Percentiles rank a stretch among this genome's conserved stretches.
These are phyloP conservation scores for Acanthurus lineatus DNA, from an alignment of 2,797 vertebrate genomes.

Conservation along the genomic window DNA sequence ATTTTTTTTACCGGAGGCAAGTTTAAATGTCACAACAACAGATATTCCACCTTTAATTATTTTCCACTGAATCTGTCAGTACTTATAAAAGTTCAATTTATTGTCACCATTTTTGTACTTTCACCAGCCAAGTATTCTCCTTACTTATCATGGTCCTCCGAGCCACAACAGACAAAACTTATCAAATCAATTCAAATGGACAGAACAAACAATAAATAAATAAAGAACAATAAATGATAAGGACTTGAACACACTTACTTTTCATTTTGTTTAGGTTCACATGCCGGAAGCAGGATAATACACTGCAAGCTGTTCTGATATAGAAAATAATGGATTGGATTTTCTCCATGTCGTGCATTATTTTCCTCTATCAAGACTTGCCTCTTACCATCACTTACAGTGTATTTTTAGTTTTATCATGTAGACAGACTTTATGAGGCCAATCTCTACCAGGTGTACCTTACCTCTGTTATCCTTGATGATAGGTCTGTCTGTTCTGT, in stretches of 20 bases:
- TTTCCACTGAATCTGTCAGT: background rate
- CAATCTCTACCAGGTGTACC: background rate
- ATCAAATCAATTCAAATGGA: background rate
- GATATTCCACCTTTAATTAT: background rate
- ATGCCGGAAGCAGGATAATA: background rate
- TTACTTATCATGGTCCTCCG: no score
- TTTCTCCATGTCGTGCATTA: no score
- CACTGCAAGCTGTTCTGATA: background rate
- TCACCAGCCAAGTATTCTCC: no score
- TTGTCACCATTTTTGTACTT: background rate
- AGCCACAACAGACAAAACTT: no score
- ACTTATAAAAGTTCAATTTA: background rate
- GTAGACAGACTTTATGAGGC: background rate
- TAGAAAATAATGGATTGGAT: background rate
- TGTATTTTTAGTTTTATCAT: background rate
- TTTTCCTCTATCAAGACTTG: no score
- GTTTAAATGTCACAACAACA: background rate
- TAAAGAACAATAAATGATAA: background rate
- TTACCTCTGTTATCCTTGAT: no score
- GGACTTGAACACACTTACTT: background rate
- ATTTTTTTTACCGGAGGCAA: background rate
- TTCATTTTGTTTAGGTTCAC: background rate
- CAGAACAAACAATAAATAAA: background rate
- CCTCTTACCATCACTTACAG: no score
- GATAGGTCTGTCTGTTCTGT: background rate